These are phyloP conservation scores for human (Homo sapiens) DNA, from an alignment of 2,113 vertebrate species.

Conservation along the genomic window GRCh38 chr17:67946001-67946500, in stretches of 20 bases:
- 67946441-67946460: conserved; percentile 45
- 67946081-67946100: conserved; percentile 91
- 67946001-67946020: conserved; percentile 90
- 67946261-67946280: conserved; percentile 93
- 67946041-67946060: conserved; percentile 90
- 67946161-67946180: conserved; percentile 95
- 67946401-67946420: conserved; percentile 57
- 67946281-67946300: conserved; percentile 91
- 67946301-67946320: conserved; percentile 94
- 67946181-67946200: conserved; percentile 94
- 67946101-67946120: conserved; percentile 95
- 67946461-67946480: background rate
- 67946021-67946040: conserved; percentile 92
- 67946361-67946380: conserved; percentile 80
- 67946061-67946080: conserved; percentile 86
- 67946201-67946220: conserved; percentile 95
- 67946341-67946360: conserved; percentile 80
- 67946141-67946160: conserved; percentile 88
- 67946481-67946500: conserved; percentile 58
- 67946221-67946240: conserved; percentile 97
- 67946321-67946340: conserved; percentile 90
- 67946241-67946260: conserved; percentile 94
- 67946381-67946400: conserved; percentile 62
- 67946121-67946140: conserved; percentile 92
- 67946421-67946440: conserved; percentile 40